Evolutionary conservation across 1,140 invertebrate genomes (phyloP).

Genomic region (Aethina tumida): DNA sequence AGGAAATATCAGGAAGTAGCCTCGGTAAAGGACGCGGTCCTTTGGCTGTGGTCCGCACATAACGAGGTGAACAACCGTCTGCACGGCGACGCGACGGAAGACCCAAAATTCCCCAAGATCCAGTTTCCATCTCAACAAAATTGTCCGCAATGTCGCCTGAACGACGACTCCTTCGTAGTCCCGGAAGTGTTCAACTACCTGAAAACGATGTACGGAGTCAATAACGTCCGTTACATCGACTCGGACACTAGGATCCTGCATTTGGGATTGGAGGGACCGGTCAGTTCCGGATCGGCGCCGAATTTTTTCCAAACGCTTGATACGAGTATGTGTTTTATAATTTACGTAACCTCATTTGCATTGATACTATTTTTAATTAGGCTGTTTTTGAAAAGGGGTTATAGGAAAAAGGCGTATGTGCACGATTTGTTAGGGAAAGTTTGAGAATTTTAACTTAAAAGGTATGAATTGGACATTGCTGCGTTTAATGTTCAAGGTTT

Average conservation of each 20-base stretch:
- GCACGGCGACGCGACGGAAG: slow-evolving; percentile 77
- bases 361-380: slow-evolving; percentile 68
- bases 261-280: slow-evolving; percentile 11
- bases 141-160: slow-evolving; percentile 60
- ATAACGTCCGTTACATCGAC: slow-evolving; percentile 32
- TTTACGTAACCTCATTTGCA: slow-evolving; percentile 57
- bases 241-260: slow-evolving; percentile 29
- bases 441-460: slow-evolving; percentile 30
- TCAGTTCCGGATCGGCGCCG: slow-evolving; percentile 17
- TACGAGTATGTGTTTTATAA: slow-evolving; percentile 62
- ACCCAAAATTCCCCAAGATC: slow-evolving; percentile 81
- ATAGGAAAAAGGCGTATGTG: slow-evolving; percentile 58
- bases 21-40: slow-evolving; percentile 60
- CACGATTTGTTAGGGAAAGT: slow-evolving; percentile 54
- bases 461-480: background rate
- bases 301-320: slow-evolving; percentile 44
- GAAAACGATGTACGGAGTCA: slow-evolving; percentile 55
- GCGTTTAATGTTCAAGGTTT: background rate
- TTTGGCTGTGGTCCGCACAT: slow-evolving; percentile 94
- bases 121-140: slow-evolving; percentile 69
- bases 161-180: slow-evolving; percentile 56
- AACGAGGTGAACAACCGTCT: slow-evolving; percentile 88
- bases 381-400: slow-evolving; percentile 59
- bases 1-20: slow-evolving; percentile 58
- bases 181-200: slow-evolving; percentile 65